Conservation (phyloP, 2,888 invertebrate genomes). For the Acronicta alni region DNA sequence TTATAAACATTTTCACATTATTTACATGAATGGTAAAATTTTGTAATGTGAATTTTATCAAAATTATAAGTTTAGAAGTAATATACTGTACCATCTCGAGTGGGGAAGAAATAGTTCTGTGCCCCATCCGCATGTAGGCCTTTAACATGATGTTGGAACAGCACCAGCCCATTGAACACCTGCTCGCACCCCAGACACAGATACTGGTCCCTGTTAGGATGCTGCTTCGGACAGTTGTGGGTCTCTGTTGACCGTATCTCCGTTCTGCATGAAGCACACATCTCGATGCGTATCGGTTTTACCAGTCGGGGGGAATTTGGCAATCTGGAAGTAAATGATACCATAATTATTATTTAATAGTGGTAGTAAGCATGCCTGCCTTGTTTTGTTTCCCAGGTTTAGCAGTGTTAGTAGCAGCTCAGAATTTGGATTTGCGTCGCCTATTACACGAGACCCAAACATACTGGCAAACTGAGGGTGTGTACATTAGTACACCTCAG, state of each 20-base stretch:
- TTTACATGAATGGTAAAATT: no score
- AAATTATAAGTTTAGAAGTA: no score
- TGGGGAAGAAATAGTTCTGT: constrained; percentile 72
- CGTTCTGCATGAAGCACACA: constrained; percentile 59
- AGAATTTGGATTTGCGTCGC: no score
- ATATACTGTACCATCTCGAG: constrained; percentile 27
- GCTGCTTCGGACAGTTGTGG: constrained; percentile 30
- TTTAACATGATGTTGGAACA: constrained; percentile 71
- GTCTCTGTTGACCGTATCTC: constrained; percentile 30
- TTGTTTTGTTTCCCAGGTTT: no score
- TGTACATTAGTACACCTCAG: no score
- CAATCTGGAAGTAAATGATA: constrained; percentile 56
- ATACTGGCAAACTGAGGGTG: no score
- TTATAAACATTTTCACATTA: no score
- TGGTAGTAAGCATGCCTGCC: no score
- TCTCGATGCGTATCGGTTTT: constrained; percentile 67
- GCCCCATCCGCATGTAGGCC: constrained; percentile 62
- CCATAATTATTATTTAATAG: no score
- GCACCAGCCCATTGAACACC: constrained; percentile 53
- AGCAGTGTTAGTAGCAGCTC: no score
- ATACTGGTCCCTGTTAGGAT: constrained; percentile 26
- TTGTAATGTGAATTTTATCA: no score
- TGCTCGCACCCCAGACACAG: constrained; percentile 69
- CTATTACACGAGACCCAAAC: no score
- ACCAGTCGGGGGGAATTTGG: constrained; percentile 61